Evolutionary conservation across 2,888 invertebrate genomes (phyloP).

Genomic region (Agelastica alni): DNA sequence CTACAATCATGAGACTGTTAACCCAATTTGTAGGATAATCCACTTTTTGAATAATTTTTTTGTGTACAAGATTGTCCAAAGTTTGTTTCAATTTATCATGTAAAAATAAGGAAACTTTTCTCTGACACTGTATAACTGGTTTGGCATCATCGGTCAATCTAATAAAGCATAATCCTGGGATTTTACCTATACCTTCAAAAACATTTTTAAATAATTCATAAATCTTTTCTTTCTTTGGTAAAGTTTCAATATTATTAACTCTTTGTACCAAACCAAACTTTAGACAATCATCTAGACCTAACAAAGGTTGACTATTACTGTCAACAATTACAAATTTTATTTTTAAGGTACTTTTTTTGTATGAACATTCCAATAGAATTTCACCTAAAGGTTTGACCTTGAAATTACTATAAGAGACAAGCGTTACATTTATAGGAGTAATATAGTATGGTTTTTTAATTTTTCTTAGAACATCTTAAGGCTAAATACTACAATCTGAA

Average conservation of each 20-base stretch:
- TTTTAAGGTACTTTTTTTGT: slow-evolving; percentile 4
- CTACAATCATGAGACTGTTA: slow-evolving; percentile 16
- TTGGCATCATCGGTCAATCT: slow-evolving; percentile 11
- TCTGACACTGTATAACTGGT: slow-evolving; percentile 17
- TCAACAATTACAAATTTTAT: slow-evolving; percentile 21
- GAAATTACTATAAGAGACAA: slow-evolving; percentile 20
- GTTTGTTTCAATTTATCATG: slow-evolving; percentile 10
- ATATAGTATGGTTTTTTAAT: neutral
- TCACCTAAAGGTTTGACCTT: slow-evolving; percentile 18
- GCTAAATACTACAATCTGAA: no score
- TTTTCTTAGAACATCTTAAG: neutral
- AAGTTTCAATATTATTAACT: slow-evolving; percentile 7
- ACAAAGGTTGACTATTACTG: slow-evolving; percentile 13
- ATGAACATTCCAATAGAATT: slow-evolving; percentile 10
- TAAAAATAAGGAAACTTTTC: slow-evolving; percentile 16
- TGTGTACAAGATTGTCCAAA: slow-evolving; percentile 4
- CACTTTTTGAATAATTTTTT: slow-evolving; percentile 15
- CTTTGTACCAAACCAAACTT: slow-evolving; percentile 12
- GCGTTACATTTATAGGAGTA: neutral
- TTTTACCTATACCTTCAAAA: slow-evolving; percentile 15
- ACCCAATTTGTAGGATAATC: slow-evolving; percentile 20
- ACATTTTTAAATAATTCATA: neutral
- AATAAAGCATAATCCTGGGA: slow-evolving; percentile 16
- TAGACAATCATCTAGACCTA: slow-evolving; percentile 22
- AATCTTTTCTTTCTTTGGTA: slow-evolving; percentile 7